Evolutionary conservation across 37 sponge, comb jelly and placozoan genomes (phyloP).

Genomic region (Cladorhizidae sp.): DNA sequence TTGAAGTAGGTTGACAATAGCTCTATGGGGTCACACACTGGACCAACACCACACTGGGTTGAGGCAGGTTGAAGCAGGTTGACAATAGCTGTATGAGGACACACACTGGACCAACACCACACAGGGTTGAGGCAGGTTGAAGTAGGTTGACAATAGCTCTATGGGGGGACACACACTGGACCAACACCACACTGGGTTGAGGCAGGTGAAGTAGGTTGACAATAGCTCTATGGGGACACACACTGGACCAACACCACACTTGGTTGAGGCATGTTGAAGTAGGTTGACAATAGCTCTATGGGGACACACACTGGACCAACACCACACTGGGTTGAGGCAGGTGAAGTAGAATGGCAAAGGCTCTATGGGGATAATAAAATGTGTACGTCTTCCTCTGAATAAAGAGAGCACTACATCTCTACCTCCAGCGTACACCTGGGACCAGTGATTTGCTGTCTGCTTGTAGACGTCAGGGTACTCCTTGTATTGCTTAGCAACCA

Average conservation of each 20-base stretch:
- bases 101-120: neutral
- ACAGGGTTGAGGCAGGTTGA: neutral
- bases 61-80: neutral
- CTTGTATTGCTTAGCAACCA: constrained; percentile 96
- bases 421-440: constrained; percentile 94
- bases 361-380: too few relatives aligned
- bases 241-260: too few relatives aligned
- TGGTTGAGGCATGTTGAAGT: too few relatives aligned
- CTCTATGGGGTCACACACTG: too few relatives aligned
- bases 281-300: too few relatives aligned
- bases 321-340: too few relatives aligned
- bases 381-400: too few relatives aligned
- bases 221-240: too few relatives aligned
- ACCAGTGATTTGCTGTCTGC: constrained; percentile 94
- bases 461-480: constrained; percentile 70
- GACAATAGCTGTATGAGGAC: neutral
- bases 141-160: neutral
- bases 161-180: neutral
- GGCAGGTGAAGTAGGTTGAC: neutral
- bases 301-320: too few relatives aligned
- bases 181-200: neutral
- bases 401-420: too few relatives aligned
- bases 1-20: too few relatives aligned
- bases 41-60: neutral
- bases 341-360: too few relatives aligned